Base-by-base conservation (phyloP, 1,140 invertebrate genomes). In the Formica exsecta region DNA sequence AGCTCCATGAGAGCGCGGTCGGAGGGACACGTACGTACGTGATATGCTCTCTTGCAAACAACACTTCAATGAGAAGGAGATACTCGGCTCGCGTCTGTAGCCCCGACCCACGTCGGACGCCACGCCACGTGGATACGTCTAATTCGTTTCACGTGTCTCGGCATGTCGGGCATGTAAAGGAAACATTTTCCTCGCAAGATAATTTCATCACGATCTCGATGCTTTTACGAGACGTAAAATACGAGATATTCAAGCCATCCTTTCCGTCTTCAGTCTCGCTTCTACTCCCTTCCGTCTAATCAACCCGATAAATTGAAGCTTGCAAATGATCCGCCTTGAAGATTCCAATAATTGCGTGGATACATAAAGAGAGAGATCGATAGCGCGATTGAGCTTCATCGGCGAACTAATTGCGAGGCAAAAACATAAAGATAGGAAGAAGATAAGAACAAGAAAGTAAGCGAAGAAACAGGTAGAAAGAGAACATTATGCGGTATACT, bases 281-380 rank as follows among this genome's bases (percentile, higher is more conserved):
- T 32, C 32, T 36, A 19, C 25, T 74, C 73, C 61, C 32, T 57
- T 87, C 71, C 76, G 71, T 70, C 88, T 84, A 91, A 92, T 93
- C 91, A 89, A 92, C 86, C 81, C 51, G 59, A 68, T 74, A 93
- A 93, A 93, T 92, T 93, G 87, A 89, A 91, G 86, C 92, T 92
- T 91, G 92, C 91, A 92, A 93, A 92, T 90, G 91, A 93, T 93
- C 91, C 76, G 84, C 74, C 88, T 92, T 91, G 86, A 92, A 91
- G 91, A 92, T 91, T 92, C 87, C 87, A 66, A 91, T 93, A 94
- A 94, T 93, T 94, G 91, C 83, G 62, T 44, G 41, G 38, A 9
- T 61, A 48, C 9, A 51, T 13, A 51, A 19, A 51, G 48, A 29
- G 7, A 32, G 11, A 57, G 29, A 38, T 29, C 44, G 13, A 44